These are phyloP conservation scores for Paguma larvata DNA, from an alignment of 2,797 vertebrate species.

Conservation along the genomic window DNA sequence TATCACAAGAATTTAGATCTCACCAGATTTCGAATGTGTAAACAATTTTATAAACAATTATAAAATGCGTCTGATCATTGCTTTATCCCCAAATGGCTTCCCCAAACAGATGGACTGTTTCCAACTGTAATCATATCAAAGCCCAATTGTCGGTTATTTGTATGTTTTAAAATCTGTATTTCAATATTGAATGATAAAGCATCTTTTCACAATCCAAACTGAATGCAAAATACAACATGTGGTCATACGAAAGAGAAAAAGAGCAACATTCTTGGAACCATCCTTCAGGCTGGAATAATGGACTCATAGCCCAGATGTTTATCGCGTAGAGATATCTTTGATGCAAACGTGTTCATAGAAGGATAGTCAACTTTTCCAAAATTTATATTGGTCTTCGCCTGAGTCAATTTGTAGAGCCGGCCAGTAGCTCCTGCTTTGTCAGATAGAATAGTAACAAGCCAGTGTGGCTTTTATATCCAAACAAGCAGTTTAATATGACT, in stretches of 20 bases:
- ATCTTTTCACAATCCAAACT: slow-evolving; percentile 27
- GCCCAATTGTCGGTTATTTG: not conserved
- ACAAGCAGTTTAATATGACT: not conserved
- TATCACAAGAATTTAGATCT: slow-evolving; percentile 46
- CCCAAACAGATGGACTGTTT: slow-evolving; percentile 43
- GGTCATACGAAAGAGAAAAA: slow-evolving; percentile 6
- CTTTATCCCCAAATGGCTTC: slow-evolving; percentile 43
- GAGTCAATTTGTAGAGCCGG: not conserved
- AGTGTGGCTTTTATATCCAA: slow-evolving; percentile 41
- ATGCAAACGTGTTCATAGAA: not conserved
- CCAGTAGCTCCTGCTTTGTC: not conserved
- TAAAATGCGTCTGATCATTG: slow-evolving; percentile 45
- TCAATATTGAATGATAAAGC: not conserved
- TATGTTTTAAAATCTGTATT: slow-evolving; percentile 61
- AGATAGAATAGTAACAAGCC: not conserved
- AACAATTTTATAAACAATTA: slow-evolving; percentile 38
- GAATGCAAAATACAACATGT: slow-evolving; percentile 50
- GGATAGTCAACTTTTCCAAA: not conserved
- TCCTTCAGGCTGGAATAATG: not conserved
- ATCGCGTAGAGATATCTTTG: not conserved
- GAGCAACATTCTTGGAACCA: not conserved
- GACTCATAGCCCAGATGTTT: not conserved
- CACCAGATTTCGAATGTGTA: slow-evolving; percentile 37
- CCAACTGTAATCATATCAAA: not conserved
- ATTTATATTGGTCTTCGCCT: not conserved